These are phyloP conservation scores for Dicerorhinus sumatrensis DNA, from an alignment of 2,113 vertebrate genomes.

Conservation along the genomic window DNA sequence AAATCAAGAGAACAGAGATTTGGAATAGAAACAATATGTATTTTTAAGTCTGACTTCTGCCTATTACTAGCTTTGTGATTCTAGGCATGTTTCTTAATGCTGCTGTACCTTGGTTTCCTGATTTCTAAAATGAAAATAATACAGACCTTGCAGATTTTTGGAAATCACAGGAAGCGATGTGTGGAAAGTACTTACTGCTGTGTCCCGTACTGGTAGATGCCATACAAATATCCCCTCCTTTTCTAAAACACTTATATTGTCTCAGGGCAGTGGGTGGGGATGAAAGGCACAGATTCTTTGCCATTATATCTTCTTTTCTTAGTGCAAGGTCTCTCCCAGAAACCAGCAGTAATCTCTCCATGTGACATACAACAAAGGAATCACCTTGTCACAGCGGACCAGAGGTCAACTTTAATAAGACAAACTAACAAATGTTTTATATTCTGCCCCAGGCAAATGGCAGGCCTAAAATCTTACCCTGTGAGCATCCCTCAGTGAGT, in stretches of 20 bases:
- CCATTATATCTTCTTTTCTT: neutral
- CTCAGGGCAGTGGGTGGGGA: neutral
- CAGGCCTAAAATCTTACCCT: neutral
- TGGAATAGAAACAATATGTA: neutral
- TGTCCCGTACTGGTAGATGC: neutral
- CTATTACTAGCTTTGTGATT: neutral
- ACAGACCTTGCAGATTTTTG: neutral
- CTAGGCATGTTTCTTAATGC: neutral
- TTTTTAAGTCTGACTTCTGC: neutral
- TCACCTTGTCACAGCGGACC: neutral
- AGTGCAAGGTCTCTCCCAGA: neutral
- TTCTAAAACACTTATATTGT: neutral
- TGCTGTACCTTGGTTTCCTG: neutral
- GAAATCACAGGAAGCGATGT: neutral
- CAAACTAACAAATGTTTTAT: neutral
- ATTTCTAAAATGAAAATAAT: slow-evolving; percentile 27
- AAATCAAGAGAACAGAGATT: slow-evolving; percentile 9
- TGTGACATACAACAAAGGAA: neutral
- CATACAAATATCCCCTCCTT: neutral
- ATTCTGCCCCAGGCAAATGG: neutral
- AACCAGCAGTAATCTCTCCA: neutral
- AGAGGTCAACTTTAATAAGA: neutral
- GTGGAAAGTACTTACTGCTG: neutral
- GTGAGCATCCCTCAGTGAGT: neutral
- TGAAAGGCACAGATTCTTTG: neutral